phyloP scores from a whole-genome alignment of 2,797 vertebrate genomes.

The Myotis pilosus region DNA sequence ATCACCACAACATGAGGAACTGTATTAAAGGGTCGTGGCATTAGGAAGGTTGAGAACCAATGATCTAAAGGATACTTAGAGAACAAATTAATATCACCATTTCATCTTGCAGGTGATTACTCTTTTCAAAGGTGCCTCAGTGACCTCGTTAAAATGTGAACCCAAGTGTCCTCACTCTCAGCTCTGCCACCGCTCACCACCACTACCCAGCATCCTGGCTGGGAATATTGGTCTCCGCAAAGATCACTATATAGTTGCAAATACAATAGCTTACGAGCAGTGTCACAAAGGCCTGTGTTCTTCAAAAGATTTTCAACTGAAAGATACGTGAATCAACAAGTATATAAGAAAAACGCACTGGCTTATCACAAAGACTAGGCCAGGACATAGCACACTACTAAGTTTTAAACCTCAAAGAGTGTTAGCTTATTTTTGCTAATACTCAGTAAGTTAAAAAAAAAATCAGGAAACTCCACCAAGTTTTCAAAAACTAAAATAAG shows the following conservation, averaged over 20 bases:
- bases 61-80: not conserved
- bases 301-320: conserved; percentile 19
- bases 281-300: not conserved
- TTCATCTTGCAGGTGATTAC: not conserved
- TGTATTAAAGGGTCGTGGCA: too few species aligned
- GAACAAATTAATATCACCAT: conserved; percentile 41
- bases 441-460: not conserved
- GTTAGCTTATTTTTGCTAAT: not conserved
- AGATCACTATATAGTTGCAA: not conserved
- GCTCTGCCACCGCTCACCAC: not conserved
- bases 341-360: not conserved
- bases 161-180: not conserved
- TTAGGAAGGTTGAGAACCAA: too few species aligned
- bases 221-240: not conserved
- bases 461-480: not conserved
- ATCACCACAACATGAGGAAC: too few species aligned
- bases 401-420: not conserved
- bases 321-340: not conserved
- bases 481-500: conserved; percentile 62
- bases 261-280: not conserved
- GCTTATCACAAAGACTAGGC: not conserved
- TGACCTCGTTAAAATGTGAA: not conserved
- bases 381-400: not conserved
- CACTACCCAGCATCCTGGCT: not conserved
- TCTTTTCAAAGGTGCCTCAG: not conserved